These are phyloP conservation scores for Pemphredon lugubris DNA, from an alignment of 2,888 invertebrate genomes.

Conservation along the genomic window DNA sequence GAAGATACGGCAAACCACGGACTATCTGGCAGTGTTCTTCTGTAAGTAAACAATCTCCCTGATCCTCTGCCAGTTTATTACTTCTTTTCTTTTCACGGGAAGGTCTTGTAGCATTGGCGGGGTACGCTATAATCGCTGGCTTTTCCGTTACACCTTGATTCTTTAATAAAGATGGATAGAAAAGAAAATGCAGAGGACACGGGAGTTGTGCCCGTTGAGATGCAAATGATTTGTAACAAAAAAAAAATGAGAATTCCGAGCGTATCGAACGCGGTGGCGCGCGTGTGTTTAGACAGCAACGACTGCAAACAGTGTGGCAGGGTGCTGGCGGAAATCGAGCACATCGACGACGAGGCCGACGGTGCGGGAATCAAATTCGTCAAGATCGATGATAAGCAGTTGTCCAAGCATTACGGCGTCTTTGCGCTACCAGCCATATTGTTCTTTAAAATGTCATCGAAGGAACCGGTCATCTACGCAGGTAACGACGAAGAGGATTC, in stretches of 20 bases:
- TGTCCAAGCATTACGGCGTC: slow-evolving; percentile 94
- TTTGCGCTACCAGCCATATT: slow-evolving; percentile 95
- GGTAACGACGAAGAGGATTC: slow-evolving; percentile 83
- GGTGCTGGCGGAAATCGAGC: slow-evolving; percentile 93
- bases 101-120: too few relatives aligned
- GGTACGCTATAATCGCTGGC: too few relatives aligned
- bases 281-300: slow-evolving; percentile 90
- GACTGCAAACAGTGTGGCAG: slow-evolving; percentile 96
- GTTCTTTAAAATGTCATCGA: slow-evolving; percentile 93
- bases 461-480: slow-evolving; percentile 95
- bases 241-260: slow-evolving; percentile 34
- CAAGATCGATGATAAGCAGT: slow-evolving; percentile 93
- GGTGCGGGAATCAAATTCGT: slow-evolving; percentile 95
- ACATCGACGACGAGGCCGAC: slow-evolving; percentile 96
- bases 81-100: too few relatives aligned
- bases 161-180: too few relatives aligned
- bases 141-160: too few relatives aligned
- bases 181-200: neutral
- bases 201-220: neutral
- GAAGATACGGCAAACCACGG: slow-evolving; percentile 92
- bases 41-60: slow-evolving; percentile 86
- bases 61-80: neutral
- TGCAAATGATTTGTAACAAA: too few relatives aligned
- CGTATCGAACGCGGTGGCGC: slow-evolving; percentile 49
- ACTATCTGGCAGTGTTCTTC: slow-evolving; percentile 95